Percentiles rank a stretch among this genome's conserved stretches.
Evolutionary conservation across 2,888 invertebrate species (phyloP).

Genomic region (Acanthosepion esculentum): DNA sequence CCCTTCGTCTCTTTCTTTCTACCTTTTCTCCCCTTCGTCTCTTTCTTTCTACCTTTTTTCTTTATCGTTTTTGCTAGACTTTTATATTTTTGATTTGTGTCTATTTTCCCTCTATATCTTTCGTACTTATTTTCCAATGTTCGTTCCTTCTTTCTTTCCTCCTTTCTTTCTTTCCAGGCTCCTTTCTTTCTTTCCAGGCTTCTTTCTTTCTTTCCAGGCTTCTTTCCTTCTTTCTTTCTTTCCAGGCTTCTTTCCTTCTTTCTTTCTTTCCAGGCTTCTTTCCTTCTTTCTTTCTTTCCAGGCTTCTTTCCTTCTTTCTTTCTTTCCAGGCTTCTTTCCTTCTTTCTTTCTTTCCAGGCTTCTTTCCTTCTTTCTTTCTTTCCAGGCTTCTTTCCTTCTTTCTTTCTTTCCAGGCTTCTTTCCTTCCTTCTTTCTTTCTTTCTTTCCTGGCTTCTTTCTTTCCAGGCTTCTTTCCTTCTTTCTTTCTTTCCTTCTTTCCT

Average conservation of each 20-base stretch:
- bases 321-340: neutral
- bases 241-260: neutral
- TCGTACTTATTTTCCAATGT: conserved; percentile 6
- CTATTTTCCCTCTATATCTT: conserved; percentile 38
- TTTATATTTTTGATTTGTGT: neutral
- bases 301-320: no score
- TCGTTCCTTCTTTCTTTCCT: neutral
- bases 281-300: no score
- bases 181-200: no score
- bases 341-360: neutral
- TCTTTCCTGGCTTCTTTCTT: neutral
- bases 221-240: neutral
- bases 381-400: conserved; percentile 11
- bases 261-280: no score
- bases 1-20: neutral
- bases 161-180: neutral
- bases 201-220: neutral
- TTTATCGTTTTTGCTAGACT: neutral
- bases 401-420: no score
- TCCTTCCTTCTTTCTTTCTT: conserved; percentile 13
- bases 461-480: neutral
- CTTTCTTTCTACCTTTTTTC: neutral
- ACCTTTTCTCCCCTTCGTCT: neutral
- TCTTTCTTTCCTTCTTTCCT: no score
- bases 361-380: neutral